Evolutionary conservation across 2,888 invertebrate genomes (phyloP).

Genomic region (Acanthosepion pharaonis): DNA sequence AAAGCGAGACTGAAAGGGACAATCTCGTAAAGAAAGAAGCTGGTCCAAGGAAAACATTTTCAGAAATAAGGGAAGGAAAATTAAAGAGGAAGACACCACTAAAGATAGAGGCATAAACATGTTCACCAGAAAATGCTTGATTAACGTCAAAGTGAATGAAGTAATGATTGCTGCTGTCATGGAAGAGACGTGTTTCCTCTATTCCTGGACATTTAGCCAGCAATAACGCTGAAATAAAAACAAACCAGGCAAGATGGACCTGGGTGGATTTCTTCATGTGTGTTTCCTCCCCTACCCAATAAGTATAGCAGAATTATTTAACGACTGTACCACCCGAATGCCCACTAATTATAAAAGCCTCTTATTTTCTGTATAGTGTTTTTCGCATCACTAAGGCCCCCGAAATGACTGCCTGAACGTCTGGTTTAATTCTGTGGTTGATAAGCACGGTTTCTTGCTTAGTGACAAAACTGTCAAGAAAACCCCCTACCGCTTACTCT

Average conservation of each 20-base stretch:
- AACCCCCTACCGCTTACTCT: background rate
- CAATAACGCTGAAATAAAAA: background rate
- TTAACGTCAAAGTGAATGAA: background rate
- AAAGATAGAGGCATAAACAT: background rate
- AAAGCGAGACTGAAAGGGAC: no score
- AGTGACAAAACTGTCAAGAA: background rate
- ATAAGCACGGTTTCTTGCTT: background rate
- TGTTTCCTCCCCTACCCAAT: background rate
- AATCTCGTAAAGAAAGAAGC: no score
- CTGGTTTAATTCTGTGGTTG: no score
- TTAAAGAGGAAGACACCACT: background rate
- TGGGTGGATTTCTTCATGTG: background rate
- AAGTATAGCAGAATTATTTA: background rate
- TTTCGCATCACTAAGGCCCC: background rate
- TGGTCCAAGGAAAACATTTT: no score
- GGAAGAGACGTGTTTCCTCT: background rate
- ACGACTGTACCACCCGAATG: background rate
- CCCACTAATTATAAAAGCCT: background rate
- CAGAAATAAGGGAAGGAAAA: background rate
- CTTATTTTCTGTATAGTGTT: background rate
- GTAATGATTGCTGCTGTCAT: background rate
- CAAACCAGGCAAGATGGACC: background rate
- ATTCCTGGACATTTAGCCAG: background rate
- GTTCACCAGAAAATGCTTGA: background rate
- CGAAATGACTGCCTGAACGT: background rate